A percentile compares a stretch with the other conserved stretches of the same genome.
Conservation (phyloP, 2,888 invertebrate species). For the Sesia apiformis region DNA sequence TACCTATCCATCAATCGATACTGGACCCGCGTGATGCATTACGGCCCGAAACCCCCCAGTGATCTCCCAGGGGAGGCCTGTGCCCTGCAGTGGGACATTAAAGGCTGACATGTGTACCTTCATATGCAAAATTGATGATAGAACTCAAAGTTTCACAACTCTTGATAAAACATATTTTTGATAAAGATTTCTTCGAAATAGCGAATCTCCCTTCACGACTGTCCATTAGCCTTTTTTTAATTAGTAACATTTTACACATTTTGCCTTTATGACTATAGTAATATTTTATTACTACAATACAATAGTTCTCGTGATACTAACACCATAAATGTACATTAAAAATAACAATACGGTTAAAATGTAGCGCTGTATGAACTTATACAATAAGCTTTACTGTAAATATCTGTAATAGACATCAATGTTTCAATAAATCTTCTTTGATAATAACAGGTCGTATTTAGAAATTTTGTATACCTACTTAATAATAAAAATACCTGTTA, state of each 20-base stretch:
- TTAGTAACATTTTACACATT: background rate
- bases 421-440: conserved; percentile 42
- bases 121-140: no score
- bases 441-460: conserved; percentile 48
- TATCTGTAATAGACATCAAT: conserved; percentile 53
- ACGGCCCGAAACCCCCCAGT: no score
- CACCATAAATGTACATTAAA: conserved; percentile 12
- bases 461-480: conserved; percentile 56
- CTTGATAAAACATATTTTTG: no score
- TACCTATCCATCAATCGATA: no score
- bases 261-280: conserved; percentile 1
- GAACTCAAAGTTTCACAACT: no score
- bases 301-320: conserved; percentile 12
- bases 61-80: no score
- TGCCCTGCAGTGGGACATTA: no score
- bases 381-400: conserved; percentile 61
- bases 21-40: no score
- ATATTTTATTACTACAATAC: background rate
- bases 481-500: conserved; percentile 8
- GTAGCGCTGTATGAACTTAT: conserved; percentile 43
- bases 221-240: no score
- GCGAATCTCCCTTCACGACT: no score
- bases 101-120: no score
- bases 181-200: no score
- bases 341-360: conserved; percentile 17